Base-by-base conservation (phyloP, 1,140 invertebrate genomes). In the Xylocopa sonorina region DNA sequence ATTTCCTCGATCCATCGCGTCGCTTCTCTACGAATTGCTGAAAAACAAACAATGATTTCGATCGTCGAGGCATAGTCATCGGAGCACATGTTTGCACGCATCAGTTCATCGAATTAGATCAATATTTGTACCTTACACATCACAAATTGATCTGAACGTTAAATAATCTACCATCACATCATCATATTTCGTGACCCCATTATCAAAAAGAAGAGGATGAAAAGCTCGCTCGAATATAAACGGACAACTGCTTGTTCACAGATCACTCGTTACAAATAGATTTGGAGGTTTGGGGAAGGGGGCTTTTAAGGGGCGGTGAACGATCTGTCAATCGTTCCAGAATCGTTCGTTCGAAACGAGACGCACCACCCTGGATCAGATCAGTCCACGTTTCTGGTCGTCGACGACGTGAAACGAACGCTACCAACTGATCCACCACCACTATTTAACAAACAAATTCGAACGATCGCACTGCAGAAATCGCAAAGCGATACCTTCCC, bases 21-120 rank as follows among this genome's bases (percentile, higher is more conserved):
- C 6, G 4, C 16, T 1, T 69, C 0, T 38, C 4, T 16, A 18
- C n/a, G 57, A 62, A 27, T 29, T 55, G n/a, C 18, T 38, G n/a
- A n/a, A 10, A 27, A 1, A 77, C 50, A 57, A n/a, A 69, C 32
- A 48, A 48, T 68, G 12, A 46, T 64, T 46, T 46, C 62, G 16
- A 1, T 24, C 6, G 9, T 3, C 38, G 3, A 38, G 38, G 4
- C 50, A 21, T 2, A 3, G n/a, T 0, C n/a, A 46, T 46, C 16
- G 2, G 27, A 57, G 2, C 16, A 7, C 27, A 0, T 21, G 16
- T 21, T 18, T 7, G 1, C 0, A 32, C 18, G 14, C 7, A 16
- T 24, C 24, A 7, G 0, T 57, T 2, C 3, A 18, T 0, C 5
- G 16, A 3, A 57, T 2, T 14, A 14, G 6, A 18, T 46, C 43